Evolutionary conservation across 2,888 invertebrate genomes (phyloP), one percentile per base, ranked within the genome.

Genomic region (Archips xylosteana): DNA sequence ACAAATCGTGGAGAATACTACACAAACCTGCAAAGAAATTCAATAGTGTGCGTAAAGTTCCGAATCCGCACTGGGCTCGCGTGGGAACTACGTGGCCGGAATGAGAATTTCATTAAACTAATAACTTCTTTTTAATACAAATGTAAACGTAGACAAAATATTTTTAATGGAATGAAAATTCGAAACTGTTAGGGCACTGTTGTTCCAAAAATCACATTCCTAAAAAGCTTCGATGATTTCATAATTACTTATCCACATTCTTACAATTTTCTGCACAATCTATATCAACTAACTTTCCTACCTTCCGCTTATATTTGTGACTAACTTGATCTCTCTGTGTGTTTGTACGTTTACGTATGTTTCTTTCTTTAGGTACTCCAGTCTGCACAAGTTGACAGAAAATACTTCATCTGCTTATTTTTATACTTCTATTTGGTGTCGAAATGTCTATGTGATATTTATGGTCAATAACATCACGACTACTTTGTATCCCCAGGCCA

Each of bases 391-490:
- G 74, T 70, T 70, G 74, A 65, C 59, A 70, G 74, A 65, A 74
- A 65, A 32, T 34, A 70, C 74, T 70, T 70, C 69, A 68, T 77
- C 57, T 77, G 77, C 70, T 57, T 78, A 47, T 47, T 85, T 61
- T 81, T 85, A 72, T 85, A 81, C 79, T 77, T 87, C 72, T 85
- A 79, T 78, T 83, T 84, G 71, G 68, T 87, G 13, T 76, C 80
- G 59, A 83, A 81, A 76, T 87, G 83, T 79, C 34, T 87, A 23
- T 86, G 85, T 76, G 69, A 79, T 36, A 70, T 81, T 51, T 83
- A 83, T 64, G 81, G 82, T 51, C 75, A 12, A 57, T 8, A 2
- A 54, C 13, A 49, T 13, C 49, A n/a, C 12, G 45, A 12, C 12
- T 45, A 1, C 39, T 39, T 23, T 1, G 8, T 42, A 39, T 39